phyloP scores from a whole-genome alignment of 2,888 invertebrate species.

The Priapulus caudatus region DNA sequence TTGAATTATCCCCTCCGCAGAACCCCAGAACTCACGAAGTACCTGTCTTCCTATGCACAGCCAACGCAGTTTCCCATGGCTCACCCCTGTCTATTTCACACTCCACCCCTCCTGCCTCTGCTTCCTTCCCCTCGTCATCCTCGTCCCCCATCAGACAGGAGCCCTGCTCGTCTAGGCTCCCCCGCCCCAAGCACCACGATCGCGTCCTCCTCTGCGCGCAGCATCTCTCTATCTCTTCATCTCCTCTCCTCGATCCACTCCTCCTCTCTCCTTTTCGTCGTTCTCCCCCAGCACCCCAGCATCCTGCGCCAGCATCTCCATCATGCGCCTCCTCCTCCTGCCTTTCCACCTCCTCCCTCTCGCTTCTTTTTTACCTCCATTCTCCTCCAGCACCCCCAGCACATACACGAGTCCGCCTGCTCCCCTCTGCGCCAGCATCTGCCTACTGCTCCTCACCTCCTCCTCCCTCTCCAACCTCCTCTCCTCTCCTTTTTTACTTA shows the following conservation, averaged over 20 bases:
- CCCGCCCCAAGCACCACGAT: too few relatives aligned
- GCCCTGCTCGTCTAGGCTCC: too few relatives aligned
- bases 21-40: too few relatives aligned
- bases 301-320: too few relatives aligned
- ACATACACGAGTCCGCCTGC: constrained; percentile 16
- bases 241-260: background rate
- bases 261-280: constrained; percentile 5
- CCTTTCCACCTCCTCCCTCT: background rate
- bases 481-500: constrained; percentile 2
- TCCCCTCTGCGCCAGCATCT: background rate
- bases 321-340: background rate
- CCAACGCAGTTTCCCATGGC: too few relatives aligned
- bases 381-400: constrained; percentile 61
- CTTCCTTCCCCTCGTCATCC: background rate
- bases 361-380: constrained; percentile 50
- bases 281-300: too few relatives aligned
- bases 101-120: background rate
- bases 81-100: background rate
- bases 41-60: too few relatives aligned
- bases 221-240: background rate
- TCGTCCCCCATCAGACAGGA: too few relatives aligned
- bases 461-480: too few relatives aligned
- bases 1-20: too few relatives aligned
- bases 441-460: background rate
- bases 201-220: too few relatives aligned